Percentiles rank a stretch among this genome's conserved stretches.
phyloP scores from a whole-genome alignment of 2,888 invertebrate species.

The Drosophila lutescens region DNA sequence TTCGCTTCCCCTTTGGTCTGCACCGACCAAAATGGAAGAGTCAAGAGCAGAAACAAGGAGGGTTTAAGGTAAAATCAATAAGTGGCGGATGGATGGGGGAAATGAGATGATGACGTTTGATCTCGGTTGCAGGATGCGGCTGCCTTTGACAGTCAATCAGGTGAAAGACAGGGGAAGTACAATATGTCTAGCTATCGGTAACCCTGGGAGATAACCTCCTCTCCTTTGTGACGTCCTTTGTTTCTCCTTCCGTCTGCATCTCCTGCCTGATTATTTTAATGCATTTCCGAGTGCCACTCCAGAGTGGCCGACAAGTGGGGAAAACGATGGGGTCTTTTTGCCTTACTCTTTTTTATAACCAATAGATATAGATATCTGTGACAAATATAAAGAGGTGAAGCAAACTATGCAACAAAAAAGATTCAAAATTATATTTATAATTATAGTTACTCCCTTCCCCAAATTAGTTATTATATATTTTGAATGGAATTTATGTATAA shows the following conservation, averaged over 20 bases:
- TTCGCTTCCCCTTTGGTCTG: background rate
- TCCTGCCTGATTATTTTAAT: background rate
- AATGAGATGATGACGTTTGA: slow-evolving; percentile 18
- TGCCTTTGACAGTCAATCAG: slow-evolving; percentile 49
- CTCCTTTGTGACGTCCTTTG: background rate
- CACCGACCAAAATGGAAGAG: background rate
- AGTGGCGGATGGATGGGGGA: slow-evolving; percentile 1
- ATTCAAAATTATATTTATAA: too few species aligned
- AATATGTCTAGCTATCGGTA: slow-evolving; percentile 33
- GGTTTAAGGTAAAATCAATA: slow-evolving; percentile 30
- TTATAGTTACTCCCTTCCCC: too few species aligned
- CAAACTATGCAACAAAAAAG: too few species aligned
- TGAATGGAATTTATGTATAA: too few species aligned
- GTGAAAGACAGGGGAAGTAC: slow-evolving; percentile 22
- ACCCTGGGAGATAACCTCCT: background rate
- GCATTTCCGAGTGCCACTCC: background rate
- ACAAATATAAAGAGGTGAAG: background rate
- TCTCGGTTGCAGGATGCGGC: slow-evolving; percentile 15
- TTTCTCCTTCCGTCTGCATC: background rate
- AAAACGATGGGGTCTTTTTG: background rate
- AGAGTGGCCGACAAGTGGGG: background rate
- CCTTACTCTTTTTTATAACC: background rate
- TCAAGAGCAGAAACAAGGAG: slow-evolving; percentile 1
- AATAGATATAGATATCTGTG: background rate
- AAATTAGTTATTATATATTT: too few species aligned